Conservation (phyloP, 1,140 invertebrate species). For the Pseudomyrmex gracilis region DNA sequence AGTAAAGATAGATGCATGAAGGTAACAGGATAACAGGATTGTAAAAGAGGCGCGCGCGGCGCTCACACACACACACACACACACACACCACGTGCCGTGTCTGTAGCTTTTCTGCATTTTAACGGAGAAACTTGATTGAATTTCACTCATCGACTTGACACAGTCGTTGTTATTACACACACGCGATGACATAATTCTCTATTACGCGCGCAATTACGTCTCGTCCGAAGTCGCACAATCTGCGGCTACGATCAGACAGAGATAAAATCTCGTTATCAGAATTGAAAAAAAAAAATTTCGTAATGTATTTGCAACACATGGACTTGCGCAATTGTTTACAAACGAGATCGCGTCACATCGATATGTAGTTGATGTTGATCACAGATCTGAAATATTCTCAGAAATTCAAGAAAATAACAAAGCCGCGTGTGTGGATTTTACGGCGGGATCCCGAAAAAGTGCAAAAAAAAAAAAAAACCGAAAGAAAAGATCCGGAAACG, state of each 20-base stretch:
- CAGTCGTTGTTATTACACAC: not conserved
- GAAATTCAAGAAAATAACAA: not conserved
- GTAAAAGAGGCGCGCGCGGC: constrained; percentile 38
- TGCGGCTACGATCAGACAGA: not conserved
- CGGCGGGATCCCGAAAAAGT: no score
- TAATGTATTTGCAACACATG: not conserved
- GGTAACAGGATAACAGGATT: constrained; percentile 37
- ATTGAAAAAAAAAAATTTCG: not conserved
- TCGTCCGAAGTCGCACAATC: not conserved
- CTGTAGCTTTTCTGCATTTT: not conserved
- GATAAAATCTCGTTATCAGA: not conserved
- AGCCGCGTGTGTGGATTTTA: no score
- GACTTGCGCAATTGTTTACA: not conserved
- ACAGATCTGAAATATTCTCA: not conserved
- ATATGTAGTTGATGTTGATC: no score
- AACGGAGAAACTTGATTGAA: not conserved
- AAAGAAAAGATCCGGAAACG: no score
- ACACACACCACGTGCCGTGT: constrained; percentile 47
- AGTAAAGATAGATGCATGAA: constrained; percentile 10
- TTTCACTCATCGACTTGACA: not conserved
- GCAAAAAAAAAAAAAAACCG: no score
- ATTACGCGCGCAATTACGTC: constrained; percentile 8
- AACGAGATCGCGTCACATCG: not conserved
- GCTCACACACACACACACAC: no score
- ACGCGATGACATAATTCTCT: constrained; percentile 6